These are phyloP conservation scores for Drosophila subsilvestris DNA, from an alignment of 2,888 invertebrate species.

Conservation along the genomic window DNA sequence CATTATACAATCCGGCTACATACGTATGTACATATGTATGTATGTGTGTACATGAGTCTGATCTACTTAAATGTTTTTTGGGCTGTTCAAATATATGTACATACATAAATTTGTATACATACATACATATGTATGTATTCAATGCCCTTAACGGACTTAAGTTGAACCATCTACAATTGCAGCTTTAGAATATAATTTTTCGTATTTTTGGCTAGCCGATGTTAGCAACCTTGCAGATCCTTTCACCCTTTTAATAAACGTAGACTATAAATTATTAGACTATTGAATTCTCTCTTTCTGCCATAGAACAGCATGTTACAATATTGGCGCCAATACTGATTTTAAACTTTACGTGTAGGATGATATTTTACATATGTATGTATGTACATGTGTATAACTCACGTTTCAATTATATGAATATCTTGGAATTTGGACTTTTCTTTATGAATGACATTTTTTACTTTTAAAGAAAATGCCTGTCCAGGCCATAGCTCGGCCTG, in stretches of 20 bases:
- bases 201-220: too few species aligned
- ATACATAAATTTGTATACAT: not conserved
- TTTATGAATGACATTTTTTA: constrained; percentile 90
- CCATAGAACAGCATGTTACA: not conserved
- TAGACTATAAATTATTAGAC: too few species aligned
- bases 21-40: not conserved
- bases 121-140: not conserved
- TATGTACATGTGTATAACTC: constrained; percentile 75
- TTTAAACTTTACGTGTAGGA: not conserved
- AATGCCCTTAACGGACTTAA: too few species aligned
- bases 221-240: too few species aligned
- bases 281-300: too few species aligned
- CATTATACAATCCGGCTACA: not conserved
- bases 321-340: too few species aligned
- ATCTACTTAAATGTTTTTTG: not conserved
- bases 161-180: too few species aligned
- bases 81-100: not conserved
- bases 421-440: constrained; percentile 94
- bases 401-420: constrained; percentile 92
- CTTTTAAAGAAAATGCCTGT: constrained; percentile 93
- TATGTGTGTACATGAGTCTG: not conserved
- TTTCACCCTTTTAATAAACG: too few species aligned
- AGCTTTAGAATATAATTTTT: too few species aligned
- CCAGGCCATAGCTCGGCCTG: constrained; percentile 96
- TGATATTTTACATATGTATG: not conserved